A percentile compares a stretch with the other conserved stretches of the same genome.
These are phyloP conservation scores for Drosophila auraria DNA, from an alignment of 1,140 invertebrate genomes.

Conservation along the genomic window DNA sequence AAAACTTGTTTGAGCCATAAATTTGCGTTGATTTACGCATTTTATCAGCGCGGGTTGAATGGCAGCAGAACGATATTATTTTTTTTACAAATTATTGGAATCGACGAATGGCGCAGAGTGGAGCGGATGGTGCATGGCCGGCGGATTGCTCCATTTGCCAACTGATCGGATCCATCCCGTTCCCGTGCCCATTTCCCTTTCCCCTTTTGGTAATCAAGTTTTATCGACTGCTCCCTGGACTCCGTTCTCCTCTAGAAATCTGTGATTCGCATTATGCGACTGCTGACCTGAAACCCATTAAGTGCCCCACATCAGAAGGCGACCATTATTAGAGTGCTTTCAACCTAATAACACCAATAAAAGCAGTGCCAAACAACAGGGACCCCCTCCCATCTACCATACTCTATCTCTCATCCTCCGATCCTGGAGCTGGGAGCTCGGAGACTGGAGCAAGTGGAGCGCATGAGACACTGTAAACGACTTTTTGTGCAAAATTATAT, in stretches of 20 bases:
- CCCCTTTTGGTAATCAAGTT: slow-evolving; percentile 43
- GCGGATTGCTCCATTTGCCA: slow-evolving; percentile 41
- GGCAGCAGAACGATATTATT: slow-evolving; percentile 53
- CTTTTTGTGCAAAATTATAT: slow-evolving; percentile 73
- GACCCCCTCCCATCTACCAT: slow-evolving; percentile 7
- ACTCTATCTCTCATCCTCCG: slow-evolving; percentile 5
- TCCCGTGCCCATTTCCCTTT: background rate
- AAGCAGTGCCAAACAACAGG: slow-evolving; percentile 68
- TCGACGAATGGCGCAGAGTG: slow-evolving; percentile 4
- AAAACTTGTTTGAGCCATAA: slow-evolving; percentile 65
- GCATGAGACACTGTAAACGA: slow-evolving; percentile 66
- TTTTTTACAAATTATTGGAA: slow-evolving; percentile 56
- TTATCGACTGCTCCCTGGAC: slow-evolving; percentile 47
- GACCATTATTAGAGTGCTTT: slow-evolving; percentile 75
- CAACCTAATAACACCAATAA: slow-evolving; percentile 83
- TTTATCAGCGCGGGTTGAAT: slow-evolving; percentile 63
- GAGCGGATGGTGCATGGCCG: slow-evolving; percentile 20
- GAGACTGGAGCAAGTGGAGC: slow-evolving; percentile 30
- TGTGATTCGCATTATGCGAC: slow-evolving; percentile 75
- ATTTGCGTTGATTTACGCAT: slow-evolving; percentile 62
- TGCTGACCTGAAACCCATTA: slow-evolving; percentile 81
- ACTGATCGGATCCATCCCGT: slow-evolving; percentile 20
- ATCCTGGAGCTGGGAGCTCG: slow-evolving; percentile 2
- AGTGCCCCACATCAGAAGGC: slow-evolving; percentile 66
- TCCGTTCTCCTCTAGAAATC: slow-evolving; percentile 57